These are phyloP conservation scores for Corythucha ciliata DNA, from an alignment of 2,888 invertebrate genomes.

Conservation along the genomic window DNA sequence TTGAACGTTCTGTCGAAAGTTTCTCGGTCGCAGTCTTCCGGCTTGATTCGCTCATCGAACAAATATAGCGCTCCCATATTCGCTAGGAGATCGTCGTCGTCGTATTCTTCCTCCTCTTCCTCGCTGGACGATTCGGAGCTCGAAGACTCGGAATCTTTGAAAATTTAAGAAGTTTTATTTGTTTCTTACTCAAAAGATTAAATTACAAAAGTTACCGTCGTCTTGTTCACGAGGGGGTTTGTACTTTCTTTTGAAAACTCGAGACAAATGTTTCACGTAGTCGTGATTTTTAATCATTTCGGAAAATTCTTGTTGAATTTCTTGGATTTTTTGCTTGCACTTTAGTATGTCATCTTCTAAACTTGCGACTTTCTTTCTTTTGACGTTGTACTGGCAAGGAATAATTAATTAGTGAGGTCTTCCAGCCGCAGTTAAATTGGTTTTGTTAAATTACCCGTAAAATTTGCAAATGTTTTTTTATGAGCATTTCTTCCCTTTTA, in stretches of 20 bases:
- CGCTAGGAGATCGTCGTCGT: background rate
- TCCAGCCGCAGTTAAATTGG: too few relatives aligned
- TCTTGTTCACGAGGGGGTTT: constrained; percentile 2
- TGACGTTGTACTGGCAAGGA: background rate
- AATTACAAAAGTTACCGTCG: background rate
- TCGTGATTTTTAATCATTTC: constrained; percentile 14
- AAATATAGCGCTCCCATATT: background rate
- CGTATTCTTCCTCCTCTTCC: constrained; percentile 14
- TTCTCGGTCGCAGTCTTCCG: constrained; percentile 57
- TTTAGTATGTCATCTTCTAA: constrained; percentile 5
- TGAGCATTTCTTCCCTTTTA: constrained; percentile 4
- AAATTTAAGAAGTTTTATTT: too few relatives aligned
- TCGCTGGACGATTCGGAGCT: background rate
- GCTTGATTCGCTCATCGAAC: constrained; percentile 61
- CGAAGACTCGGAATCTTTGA: background rate
- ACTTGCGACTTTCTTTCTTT: constrained; percentile 13
- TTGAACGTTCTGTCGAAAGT: constrained; percentile 59
- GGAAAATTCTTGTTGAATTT: constrained; percentile 8
- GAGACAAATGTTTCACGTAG: constrained; percentile 20
- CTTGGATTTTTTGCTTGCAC: background rate
- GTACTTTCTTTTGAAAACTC: constrained; percentile 21
- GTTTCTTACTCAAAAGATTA: background rate
- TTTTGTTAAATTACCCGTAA: too few relatives aligned
- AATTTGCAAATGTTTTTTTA: constrained; percentile 17
- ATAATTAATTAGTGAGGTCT: background rate